Evolutionary conservation across 2,888 invertebrate genomes (phyloP).

Genomic region (Megastigmus dorsalis): DNA sequence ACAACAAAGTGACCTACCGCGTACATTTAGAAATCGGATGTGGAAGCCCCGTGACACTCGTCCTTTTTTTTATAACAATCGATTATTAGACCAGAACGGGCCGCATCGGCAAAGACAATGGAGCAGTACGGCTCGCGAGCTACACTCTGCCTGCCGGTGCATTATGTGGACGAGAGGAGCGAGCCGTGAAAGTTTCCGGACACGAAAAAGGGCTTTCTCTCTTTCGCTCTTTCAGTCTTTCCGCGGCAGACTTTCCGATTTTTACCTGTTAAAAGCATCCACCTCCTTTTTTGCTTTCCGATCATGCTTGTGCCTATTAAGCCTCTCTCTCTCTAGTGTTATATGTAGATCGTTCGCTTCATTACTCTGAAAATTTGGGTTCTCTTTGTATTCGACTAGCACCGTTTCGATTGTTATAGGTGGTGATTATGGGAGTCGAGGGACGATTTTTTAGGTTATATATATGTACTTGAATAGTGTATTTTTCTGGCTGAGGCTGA

Average conservation of each 20-base stretch:
- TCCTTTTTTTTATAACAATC: constrained; percentile 51
- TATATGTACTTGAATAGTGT: too few species aligned
- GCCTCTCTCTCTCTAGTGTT: too few species aligned
- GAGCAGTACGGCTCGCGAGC: too few species aligned
- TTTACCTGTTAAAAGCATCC: constrained; percentile 11
- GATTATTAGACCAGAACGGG: constrained; percentile 59
- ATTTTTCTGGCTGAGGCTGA: too few species aligned
- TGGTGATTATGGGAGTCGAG: too few species aligned
- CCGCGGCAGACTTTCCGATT: constrained; percentile 14
- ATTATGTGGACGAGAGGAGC: neutral
- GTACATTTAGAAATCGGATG: constrained; percentile 44
- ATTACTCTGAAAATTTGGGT: neutral
- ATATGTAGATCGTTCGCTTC: neutral
- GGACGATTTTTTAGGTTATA: too few species aligned
- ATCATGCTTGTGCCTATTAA: neutral
- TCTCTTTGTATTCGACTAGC: too few species aligned
- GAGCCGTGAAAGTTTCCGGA: constrained; percentile 55
- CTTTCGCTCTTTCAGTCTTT: neutral
- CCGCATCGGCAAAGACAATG: constrained; percentile 54
- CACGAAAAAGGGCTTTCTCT: constrained; percentile 30
- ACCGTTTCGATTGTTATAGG: too few species aligned
- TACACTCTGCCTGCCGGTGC: too few species aligned
- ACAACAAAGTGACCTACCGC: too few species aligned
- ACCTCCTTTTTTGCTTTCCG: neutral
- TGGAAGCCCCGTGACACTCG: constrained; percentile 10